Evolutionary conservation across 2,888 invertebrate genomes (phyloP).

Genomic region (Chromoteleia sp.): DNA sequence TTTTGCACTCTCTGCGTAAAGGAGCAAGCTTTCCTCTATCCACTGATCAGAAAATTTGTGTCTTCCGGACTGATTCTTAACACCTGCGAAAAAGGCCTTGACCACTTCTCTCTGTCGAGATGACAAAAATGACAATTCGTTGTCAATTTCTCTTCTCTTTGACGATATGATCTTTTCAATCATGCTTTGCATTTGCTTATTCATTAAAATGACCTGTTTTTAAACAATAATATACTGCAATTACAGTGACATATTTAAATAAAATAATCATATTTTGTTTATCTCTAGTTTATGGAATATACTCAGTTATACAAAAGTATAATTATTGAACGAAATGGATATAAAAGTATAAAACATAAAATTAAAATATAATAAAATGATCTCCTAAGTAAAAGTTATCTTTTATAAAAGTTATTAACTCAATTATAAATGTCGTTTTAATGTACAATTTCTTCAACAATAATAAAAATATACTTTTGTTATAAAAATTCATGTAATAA

Average conservation of each 20-base stretch:
- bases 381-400: not conserved
- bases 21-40: constrained; percentile 30
- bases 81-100: constrained; percentile 11
- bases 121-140: constrained; percentile 39
- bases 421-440: too few relatives aligned
- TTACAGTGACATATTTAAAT: not conserved
- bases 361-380: too few relatives aligned
- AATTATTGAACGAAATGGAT: too few relatives aligned
- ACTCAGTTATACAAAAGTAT: too few relatives aligned
- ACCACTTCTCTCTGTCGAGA: constrained; percentile 35
- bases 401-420: too few relatives aligned
- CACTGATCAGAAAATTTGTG: constrained; percentile 49
- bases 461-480: not conserved
- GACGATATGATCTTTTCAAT: not conserved
- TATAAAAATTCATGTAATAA: not conserved
- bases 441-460: too few relatives aligned
- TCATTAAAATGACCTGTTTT: constrained; percentile 11
- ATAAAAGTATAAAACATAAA: too few relatives aligned
- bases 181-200: constrained; percentile 30
- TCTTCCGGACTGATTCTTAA: constrained; percentile 12
- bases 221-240: too few relatives aligned
- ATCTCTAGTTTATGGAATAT: too few relatives aligned
- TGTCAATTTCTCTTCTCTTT: constrained; percentile 23
- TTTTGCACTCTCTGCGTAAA: constrained; percentile 27
- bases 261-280: not conserved